Evolutionary conservation across 2,888 invertebrate genomes (phyloP).

Genomic region (Sericinus montela): DNA sequence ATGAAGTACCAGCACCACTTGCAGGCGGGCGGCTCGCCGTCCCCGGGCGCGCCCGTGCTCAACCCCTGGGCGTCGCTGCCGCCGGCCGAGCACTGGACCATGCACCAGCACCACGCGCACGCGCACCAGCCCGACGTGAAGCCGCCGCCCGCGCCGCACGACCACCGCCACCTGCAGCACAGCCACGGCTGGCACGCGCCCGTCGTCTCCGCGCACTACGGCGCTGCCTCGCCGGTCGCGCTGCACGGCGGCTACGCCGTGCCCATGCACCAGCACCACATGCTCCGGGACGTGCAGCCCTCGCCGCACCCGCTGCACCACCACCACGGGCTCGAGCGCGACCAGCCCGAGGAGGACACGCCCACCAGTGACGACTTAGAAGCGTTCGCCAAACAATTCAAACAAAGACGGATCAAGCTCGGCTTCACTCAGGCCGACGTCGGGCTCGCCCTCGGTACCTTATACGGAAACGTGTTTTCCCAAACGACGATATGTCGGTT

Average conservation of each 20-base stretch:
- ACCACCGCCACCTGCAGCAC: constrained; percentile 77
- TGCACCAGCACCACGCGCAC: constrained; percentile 90
- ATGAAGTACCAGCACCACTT: constrained; percentile 97
- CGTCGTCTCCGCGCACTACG: constrained; percentile 90
- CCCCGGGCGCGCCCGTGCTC: constrained; percentile 75
- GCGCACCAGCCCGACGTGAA: constrained; percentile 90
- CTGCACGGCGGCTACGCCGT: constrained; percentile 66
- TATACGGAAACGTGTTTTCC: constrained; percentile 99
- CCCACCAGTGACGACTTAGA: constrained; percentile 99
- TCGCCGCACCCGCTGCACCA: constrained; percentile 83
- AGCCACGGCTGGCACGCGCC: constrained; percentile 94
- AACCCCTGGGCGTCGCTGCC: constrained; percentile 93
- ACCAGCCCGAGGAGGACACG: constrained; percentile 95
- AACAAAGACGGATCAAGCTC: constrained; percentile 98
- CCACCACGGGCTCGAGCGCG: constrained; percentile 85
- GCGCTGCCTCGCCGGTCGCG: constrained; percentile 85
- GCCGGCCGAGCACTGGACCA: constrained; percentile 90
- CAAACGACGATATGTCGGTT: constrained; percentile 99
- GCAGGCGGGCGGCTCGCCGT: constrained; percentile 83
- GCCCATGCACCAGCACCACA: constrained; percentile 83
- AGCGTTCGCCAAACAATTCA: constrained; percentile 99
- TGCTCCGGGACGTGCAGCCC: constrained; percentile 87
- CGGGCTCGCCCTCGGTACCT: constrained; percentile 97
- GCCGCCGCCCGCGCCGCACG: constrained; percentile 81
- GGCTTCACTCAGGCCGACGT: constrained; percentile 99